phyloP scores from a whole-genome alignment of 2,113 vertebrate genomes.

The Rutilus rutilus region DNA sequence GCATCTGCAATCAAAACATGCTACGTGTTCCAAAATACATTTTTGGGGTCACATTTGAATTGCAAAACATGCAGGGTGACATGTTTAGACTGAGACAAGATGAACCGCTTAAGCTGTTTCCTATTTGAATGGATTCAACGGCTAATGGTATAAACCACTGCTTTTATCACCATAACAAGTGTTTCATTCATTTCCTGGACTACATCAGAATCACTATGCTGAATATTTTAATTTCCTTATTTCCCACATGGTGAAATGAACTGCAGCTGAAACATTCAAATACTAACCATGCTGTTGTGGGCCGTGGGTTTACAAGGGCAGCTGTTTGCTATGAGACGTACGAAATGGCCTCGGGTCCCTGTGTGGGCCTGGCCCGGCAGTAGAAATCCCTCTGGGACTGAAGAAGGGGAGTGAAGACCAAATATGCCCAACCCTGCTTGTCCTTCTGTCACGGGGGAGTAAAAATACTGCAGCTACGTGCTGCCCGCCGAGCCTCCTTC shows the following conservation, averaged over 20 bases:
- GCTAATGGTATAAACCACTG: slow-evolving; percentile 1
- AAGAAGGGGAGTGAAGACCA: not conserved
- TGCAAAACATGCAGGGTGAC: not conserved
- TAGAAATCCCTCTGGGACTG: slow-evolving; percentile 5
- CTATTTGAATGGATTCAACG: not conserved
- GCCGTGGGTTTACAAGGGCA: not conserved
- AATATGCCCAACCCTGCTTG: slow-evolving; percentile 27
- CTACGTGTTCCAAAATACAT: not conserved
- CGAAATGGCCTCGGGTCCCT: not conserved
- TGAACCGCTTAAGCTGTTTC: not conserved
- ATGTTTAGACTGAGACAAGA: slow-evolving; percentile 3
- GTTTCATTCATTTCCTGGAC: slow-evolving; percentile 6
- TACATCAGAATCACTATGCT: not conserved
- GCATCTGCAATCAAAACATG: not conserved
- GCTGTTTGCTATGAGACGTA: not conserved
- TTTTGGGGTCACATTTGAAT: not conserved
- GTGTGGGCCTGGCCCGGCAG: not conserved
- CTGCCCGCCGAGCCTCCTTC: not conserved
- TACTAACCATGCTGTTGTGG: not conserved
- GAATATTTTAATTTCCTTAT: not conserved
- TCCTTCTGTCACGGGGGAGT: slow-evolving; percentile 1
- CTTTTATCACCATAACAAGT: slow-evolving; percentile 15
- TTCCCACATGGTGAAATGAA: not conserved
- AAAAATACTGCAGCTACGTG: slow-evolving; percentile 32
- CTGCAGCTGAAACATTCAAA: not conserved